Evolutionary conservation across 2,797 vertebrate genomes (phyloP).

Genomic region (Glyptemys insculpta): DNA sequence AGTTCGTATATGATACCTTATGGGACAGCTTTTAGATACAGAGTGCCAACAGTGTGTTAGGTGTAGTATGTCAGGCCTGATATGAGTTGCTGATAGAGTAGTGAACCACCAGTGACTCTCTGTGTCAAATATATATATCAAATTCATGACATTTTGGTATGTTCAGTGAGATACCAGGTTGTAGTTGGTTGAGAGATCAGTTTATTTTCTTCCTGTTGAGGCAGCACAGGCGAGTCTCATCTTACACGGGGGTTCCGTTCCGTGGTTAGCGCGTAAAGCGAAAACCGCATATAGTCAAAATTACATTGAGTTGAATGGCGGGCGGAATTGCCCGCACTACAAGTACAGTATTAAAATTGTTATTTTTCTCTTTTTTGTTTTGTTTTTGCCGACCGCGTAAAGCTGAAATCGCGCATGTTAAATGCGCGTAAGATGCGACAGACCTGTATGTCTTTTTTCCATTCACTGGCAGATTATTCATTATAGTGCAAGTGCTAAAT

Average conservation of each 20-base stretch:
- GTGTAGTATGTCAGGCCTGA: neutral
- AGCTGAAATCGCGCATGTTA: too few species aligned
- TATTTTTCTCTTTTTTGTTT: too few species aligned
- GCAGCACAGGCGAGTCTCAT: neutral
- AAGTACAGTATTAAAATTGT: too few species aligned
- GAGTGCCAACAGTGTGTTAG: neutral
- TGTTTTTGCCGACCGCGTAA: too few species aligned
- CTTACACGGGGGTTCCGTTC: too few species aligned
- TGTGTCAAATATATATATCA: neutral
- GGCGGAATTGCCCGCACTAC: too few species aligned
- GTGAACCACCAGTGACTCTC: neutral
- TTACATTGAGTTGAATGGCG: too few species aligned
- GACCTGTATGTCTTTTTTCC: neutral
- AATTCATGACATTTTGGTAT: neutral
- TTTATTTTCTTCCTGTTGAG: neutral
- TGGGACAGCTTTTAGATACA: neutral
- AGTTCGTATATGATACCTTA: neutral
- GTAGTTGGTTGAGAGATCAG: neutral
- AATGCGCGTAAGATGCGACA: too few species aligned
- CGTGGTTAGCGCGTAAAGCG: too few species aligned
- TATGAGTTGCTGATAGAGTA: neutral
- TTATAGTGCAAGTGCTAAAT: neutral
- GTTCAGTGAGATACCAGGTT: neutral
- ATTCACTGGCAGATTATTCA: neutral
- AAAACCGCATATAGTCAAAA: too few species aligned